Conservation (phyloP, 2,113 vertebrate species). For the Myiopsitta monachus region DNA sequence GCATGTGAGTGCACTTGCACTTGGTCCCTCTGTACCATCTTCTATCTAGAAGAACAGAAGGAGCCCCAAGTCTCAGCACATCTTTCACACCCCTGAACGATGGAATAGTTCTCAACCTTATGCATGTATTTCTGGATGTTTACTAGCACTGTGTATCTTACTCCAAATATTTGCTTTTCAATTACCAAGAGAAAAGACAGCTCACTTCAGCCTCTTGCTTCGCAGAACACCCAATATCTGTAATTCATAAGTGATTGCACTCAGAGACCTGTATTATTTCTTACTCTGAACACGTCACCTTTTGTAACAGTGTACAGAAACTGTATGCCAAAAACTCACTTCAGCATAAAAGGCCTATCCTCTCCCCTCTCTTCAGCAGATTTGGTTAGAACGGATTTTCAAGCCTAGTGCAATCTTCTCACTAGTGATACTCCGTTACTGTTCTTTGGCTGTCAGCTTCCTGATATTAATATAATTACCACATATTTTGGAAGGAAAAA, state of each 20-base stretch:
- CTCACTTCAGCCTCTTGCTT: neutral
- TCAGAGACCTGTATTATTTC: neutral
- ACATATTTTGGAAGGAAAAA: neutral
- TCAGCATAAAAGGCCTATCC: neutral
- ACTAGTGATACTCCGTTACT: neutral
- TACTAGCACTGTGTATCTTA: neutral
- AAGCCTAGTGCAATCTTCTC: neutral
- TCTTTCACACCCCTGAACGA: neutral
- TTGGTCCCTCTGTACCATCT: neutral
- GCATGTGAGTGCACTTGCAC: neutral
- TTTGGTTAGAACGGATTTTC: neutral
- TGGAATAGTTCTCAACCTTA: neutral
- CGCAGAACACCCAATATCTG: neutral
- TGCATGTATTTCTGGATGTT: accelerated
- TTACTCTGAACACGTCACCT: neutral
- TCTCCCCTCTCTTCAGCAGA: neutral
- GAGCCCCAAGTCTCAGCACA: neutral
- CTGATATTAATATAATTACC: neutral
- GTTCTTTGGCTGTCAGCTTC: neutral
- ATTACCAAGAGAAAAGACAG: neutral
- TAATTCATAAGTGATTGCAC: neutral
- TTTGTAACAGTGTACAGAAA: neutral
- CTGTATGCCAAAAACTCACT: neutral
- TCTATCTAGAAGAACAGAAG: neutral
- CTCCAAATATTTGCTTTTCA: neutral